Percentiles rank a stretch among this genome's conserved stretches.
These are phyloP conservation scores for Callosobruchus maculatus DNA, from an alignment of 2,888 invertebrate genomes.

Conservation along the genomic window DNA sequence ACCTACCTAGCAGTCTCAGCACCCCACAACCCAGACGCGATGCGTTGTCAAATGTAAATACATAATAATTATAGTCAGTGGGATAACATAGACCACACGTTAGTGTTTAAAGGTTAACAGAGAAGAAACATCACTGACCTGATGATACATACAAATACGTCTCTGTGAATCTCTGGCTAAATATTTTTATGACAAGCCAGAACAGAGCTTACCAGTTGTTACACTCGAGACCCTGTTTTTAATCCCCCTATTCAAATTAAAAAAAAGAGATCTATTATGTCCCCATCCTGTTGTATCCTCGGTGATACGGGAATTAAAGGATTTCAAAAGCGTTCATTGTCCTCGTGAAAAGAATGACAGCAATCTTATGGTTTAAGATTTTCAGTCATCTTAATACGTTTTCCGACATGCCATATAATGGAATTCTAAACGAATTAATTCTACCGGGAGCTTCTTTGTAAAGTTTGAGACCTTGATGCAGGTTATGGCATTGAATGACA, in stretches of 20 bases:
- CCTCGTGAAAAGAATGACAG: background rate
- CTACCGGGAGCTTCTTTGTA: background rate
- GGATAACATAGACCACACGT: too few relatives aligned
- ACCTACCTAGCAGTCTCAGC: too few relatives aligned
- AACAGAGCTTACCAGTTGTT: constrained; percentile 27
- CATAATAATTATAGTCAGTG: too few relatives aligned
- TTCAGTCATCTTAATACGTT: background rate
- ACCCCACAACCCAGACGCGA: too few relatives aligned
- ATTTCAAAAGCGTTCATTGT: background rate
- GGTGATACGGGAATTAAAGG: constrained; percentile 14
- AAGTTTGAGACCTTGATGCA: background rate
- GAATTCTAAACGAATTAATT: background rate
- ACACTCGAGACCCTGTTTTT: constrained; percentile 35
- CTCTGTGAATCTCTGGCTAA: constrained; percentile 11
- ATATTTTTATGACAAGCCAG: constrained; percentile 32
- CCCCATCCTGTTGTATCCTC: constrained; percentile 23
- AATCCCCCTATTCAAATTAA: constrained; percentile 45
- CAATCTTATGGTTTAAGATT: background rate
- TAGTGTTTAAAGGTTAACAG: too few relatives aligned
- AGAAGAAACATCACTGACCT: too few relatives aligned
- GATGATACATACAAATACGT: constrained; percentile 7
- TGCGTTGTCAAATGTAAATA: too few relatives aligned
- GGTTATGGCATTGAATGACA: background rate
- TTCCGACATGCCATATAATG: background rate
- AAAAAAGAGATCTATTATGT: constrained; percentile 36